Conservation (phyloP, 2,888 invertebrate genomes). For the Cataglyphis cursor region DNA sequence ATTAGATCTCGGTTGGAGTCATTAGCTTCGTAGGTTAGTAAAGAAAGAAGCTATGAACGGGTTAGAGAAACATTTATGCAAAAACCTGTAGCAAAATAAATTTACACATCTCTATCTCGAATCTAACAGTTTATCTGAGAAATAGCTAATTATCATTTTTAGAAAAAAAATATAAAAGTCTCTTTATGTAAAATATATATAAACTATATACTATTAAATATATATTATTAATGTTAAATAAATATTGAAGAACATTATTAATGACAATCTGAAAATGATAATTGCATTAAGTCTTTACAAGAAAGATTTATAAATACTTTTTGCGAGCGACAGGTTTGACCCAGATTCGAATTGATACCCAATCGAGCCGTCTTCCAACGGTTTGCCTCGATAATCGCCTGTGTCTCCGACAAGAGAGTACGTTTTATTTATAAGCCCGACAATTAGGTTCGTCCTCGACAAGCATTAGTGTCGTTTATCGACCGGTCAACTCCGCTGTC, state of each 20-base stretch:
- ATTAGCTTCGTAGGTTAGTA: conserved; percentile 71
- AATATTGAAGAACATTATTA: not conserved
- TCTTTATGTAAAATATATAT: not conserved
- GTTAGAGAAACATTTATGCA: not conserved
- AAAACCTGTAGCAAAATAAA: conserved; percentile 4
- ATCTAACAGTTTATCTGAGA: not conserved
- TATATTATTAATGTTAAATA: not conserved
- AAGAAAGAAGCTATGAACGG: conserved; percentile 42
- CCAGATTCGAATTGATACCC: conserved; percentile 57
- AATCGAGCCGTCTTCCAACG: conserved; percentile 65
- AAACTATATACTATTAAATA: not conserved
- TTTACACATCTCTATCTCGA: not conserved
- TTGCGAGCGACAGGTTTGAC: conserved; percentile 52
- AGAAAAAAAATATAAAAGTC: not conserved
- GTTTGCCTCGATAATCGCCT: conserved; percentile 66
- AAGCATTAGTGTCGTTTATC: conserved; percentile 80
- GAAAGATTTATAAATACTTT: not conserved
- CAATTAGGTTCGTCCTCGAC: conserved; percentile 82
- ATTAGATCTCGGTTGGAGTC: conserved; percentile 77
- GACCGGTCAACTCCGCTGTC: conserved; percentile 58
- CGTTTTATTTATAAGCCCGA: conserved; percentile 79
- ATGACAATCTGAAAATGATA: not conserved
- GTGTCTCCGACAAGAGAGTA: conserved; percentile 64
- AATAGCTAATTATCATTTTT: not conserved
- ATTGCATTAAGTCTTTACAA: not conserved